A percentile compares a stretch with the other conserved stretches of the same genome.
Conservation (phyloP, 2,888 invertebrate genomes). For the Allacma fusca region DNA sequence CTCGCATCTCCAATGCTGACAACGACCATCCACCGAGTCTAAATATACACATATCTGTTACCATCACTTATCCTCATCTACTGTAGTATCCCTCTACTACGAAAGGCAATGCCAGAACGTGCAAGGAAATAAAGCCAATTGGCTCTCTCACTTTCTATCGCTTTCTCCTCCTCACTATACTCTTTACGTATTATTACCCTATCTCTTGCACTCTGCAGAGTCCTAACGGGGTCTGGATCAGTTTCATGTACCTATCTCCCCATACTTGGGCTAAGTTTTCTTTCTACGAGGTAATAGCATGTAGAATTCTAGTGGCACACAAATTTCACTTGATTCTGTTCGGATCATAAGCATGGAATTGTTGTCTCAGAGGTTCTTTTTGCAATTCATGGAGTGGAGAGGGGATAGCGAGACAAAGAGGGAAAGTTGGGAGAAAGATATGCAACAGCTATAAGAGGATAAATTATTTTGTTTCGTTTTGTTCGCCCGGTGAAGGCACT, state of each 20-base stretch:
- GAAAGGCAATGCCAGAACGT: neutral
- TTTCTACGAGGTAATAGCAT: neutral
- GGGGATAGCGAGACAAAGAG: too few relatives aligned
- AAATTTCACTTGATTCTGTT: too few relatives aligned
- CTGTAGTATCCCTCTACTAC: neutral
- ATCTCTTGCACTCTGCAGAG: too few relatives aligned
- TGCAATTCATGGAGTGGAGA: too few relatives aligned
- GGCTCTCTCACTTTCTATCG: constrained; percentile 13
- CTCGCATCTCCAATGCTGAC: neutral
- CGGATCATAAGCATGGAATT: too few relatives aligned
- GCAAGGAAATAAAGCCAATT: constrained; percentile 23
- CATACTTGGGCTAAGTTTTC: neutral
- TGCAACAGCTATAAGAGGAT: neutral
- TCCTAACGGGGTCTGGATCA: too few relatives aligned
- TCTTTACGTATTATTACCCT: neutral
- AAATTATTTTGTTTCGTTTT: constrained; percentile 21
- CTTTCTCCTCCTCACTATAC: neutral
- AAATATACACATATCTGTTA: constrained; percentile 14
- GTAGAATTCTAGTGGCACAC: too few relatives aligned
- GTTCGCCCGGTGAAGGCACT: neutral
- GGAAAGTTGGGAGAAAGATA: neutral
- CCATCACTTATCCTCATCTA: constrained; percentile 18
- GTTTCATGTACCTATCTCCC: too few relatives aligned
- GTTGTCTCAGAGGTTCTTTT: too few relatives aligned
- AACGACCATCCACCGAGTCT: constrained; percentile 21